Evolutionary conservation across 1,140 invertebrate genomes (phyloP).

Genomic region (Pogonomyrmex californicus): DNA sequence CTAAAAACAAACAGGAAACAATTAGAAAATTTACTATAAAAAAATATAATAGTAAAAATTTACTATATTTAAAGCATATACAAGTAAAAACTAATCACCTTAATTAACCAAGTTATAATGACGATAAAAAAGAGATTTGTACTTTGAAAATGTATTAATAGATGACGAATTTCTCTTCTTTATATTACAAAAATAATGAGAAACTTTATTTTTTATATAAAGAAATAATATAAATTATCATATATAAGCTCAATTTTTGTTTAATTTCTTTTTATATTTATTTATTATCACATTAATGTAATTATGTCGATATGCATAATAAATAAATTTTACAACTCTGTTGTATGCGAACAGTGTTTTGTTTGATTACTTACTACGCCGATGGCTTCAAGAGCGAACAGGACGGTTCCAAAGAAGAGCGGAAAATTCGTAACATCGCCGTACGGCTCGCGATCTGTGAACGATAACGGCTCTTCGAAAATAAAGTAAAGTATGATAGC

Average conservation of each 20-base stretch:
- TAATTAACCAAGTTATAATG: too few species aligned
- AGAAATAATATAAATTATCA: background rate
- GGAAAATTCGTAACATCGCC: conserved; percentile 87
- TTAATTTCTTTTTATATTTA: background rate
- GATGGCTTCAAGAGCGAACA: conserved; percentile 94
- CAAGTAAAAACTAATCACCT: background rate
- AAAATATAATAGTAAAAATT: background rate
- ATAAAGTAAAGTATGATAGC: conserved; percentile 91
- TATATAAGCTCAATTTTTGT: background rate
- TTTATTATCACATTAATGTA: background rate
- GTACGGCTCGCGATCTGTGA: conserved; percentile 85
- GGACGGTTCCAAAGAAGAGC: conserved; percentile 92
- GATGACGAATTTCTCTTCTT: background rate
- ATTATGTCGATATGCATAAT: background rate
- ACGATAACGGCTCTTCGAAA: conserved; percentile 87
- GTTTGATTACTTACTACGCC: conserved; percentile 78
- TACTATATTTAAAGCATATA: background rate
- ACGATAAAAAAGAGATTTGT: background rate
- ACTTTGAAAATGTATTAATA: background rate
- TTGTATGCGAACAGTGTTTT: background rate
- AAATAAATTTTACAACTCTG: background rate
- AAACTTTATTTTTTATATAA: background rate
- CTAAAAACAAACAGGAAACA: conserved; percentile 83
- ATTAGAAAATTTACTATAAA: background rate
- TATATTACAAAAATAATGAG: background rate